Conservation (phyloP, 2,888 invertebrate genomes). For the Toxonevra muliebris region DNA sequence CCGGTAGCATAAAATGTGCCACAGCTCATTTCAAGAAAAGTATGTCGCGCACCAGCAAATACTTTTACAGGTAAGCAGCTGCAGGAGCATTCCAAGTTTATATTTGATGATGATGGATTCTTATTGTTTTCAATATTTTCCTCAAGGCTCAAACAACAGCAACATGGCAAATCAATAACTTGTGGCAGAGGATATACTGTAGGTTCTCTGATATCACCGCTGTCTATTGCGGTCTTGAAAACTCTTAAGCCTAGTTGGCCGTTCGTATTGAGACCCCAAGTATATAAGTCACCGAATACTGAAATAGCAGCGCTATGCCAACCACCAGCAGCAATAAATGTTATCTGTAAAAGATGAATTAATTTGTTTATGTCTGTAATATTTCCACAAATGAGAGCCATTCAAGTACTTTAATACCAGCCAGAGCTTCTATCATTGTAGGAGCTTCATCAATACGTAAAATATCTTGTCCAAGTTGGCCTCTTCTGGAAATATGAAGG, state of each 20-base stretch:
- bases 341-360: slow-evolving; percentile 64
- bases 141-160: slow-evolving; percentile 41
- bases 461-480: slow-evolving; percentile 86
- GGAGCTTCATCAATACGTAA: slow-evolving; percentile 71
- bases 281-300: slow-evolving; percentile 82
- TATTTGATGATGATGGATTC: neutral
- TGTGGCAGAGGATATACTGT: slow-evolving; percentile 61
- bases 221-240: slow-evolving; percentile 48
- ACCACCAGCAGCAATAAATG: slow-evolving; percentile 79
- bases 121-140: neutral
- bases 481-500: slow-evolving; percentile 71
- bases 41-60: slow-evolving; percentile 81
- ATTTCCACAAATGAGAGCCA: neutral
- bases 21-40: slow-evolving; percentile 74
- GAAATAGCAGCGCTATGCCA: slow-evolving; percentile 89
- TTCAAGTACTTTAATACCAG: slow-evolving; percentile 71
- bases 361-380: neutral
- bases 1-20: slow-evolving; percentile 79
- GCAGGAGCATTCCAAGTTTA: too few species aligned
- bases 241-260: slow-evolving; percentile 81
- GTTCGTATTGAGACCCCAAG: slow-evolving; percentile 91
- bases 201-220: slow-evolving; percentile 46
- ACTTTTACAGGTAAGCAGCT: slow-evolving; percentile 67
- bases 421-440: slow-evolving; percentile 74
- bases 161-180: slow-evolving; percentile 53